Conservation (phyloP, 2,113 vertebrate genomes). For the Morone chrysops region DNA sequence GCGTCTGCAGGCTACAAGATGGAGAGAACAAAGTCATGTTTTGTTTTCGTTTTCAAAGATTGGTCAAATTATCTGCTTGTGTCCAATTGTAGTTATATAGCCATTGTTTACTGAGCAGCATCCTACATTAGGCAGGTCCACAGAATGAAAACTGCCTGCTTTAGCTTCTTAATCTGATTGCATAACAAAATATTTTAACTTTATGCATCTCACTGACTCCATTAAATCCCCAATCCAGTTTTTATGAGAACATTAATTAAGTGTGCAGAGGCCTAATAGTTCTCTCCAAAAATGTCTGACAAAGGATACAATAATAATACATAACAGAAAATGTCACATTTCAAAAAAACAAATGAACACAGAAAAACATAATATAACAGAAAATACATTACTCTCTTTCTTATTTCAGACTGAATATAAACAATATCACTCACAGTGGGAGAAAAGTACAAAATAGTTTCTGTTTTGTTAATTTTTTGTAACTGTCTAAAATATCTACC, state of each 20-base stretch:
- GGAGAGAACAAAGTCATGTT: conserved; percentile 40
- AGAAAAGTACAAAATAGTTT: not conserved
- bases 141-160: conserved; percentile 44
- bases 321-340: not conserved
- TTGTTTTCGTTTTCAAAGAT: conserved; percentile 19
- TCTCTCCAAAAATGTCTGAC: not conserved
- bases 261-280: not conserved
- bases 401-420: not conserved
- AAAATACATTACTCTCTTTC: not conserved
- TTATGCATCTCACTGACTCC: conserved; percentile 33
- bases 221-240: conserved; percentile 9
- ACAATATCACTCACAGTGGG: not conserved
- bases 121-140: conserved; percentile 15
- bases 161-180: conserved; percentile 50
- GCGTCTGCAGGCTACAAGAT: conserved; percentile 89
- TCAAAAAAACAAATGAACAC: not conserved
- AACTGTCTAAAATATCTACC: too few relatives aligned
- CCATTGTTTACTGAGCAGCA: conserved; percentile 15
- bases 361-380: not conserved
- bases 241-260: not conserved
- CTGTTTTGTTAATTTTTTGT: not conserved
- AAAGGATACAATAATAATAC: not conserved
- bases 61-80: conserved; percentile 6
- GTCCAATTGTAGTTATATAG: conserved; percentile 5
- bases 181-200: conserved; percentile 44